phyloP scores from a whole-genome alignment of 2,888 invertebrate species.

The Caenorhabditis plicata region DNA sequence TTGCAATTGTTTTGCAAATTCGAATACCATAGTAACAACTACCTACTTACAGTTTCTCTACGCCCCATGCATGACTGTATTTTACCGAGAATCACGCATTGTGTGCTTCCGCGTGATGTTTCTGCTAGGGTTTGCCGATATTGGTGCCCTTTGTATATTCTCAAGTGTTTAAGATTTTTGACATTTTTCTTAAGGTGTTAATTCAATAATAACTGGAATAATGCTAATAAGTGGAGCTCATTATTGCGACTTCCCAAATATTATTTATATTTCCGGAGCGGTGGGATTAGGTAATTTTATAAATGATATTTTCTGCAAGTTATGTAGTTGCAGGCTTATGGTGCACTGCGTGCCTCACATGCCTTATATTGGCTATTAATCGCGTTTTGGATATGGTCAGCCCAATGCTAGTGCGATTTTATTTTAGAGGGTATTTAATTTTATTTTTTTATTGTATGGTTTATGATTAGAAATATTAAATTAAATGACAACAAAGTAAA shows the following conservation, averaged over 20 bases:
- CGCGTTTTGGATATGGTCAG: conserved; percentile 19
- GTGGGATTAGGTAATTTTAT: conserved; percentile 11
- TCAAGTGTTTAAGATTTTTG: background rate
- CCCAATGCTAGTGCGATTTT: conserved; percentile 20
- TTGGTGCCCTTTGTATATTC: conserved; percentile 18
- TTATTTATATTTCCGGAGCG: conserved; percentile 23
- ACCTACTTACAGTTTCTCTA: conserved; percentile 23
- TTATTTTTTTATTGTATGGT: too few species aligned
- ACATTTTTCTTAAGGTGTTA: background rate
- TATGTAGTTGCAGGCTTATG: conserved; percentile 5
- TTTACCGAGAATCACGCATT: conserved; percentile 15
- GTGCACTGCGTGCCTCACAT: conserved; percentile 11
- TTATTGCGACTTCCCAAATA: conserved; percentile 20
- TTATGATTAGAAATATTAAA: too few species aligned
- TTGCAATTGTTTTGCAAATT: too few species aligned
- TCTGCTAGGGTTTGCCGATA: conserved; percentile 14
- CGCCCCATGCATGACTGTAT: conserved; percentile 16
- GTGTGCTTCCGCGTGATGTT: conserved; percentile 30
- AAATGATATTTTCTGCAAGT: background rate
- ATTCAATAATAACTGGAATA: conserved; percentile 13
- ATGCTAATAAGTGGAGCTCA: conserved; percentile 16
- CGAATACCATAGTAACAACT: too few species aligned
- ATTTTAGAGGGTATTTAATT: conserved; percentile 27
- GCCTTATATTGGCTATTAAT: conserved; percentile 11
- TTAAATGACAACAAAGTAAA: too few species aligned